A percentile compares a stretch with the other conserved stretches of the same genome.
Evolutionary conservation across 2,797 vertebrate genomes (phyloP).

Genomic region (Microctenopoma lineatum): DNA sequence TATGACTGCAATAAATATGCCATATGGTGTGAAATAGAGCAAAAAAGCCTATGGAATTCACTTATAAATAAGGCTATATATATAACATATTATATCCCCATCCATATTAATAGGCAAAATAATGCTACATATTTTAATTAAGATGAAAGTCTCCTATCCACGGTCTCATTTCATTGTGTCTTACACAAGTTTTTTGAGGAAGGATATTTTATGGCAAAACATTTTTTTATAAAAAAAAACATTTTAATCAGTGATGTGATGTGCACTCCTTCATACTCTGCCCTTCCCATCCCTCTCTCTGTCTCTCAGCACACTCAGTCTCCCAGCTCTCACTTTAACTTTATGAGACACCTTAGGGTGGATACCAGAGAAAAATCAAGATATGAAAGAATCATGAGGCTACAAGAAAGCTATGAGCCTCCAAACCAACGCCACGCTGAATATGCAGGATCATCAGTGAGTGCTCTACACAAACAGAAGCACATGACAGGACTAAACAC

Average conservation of each 20-base stretch:
- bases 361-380: conserved; percentile 55
- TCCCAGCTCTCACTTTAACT: conserved; percentile 35
- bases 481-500: not conserved
- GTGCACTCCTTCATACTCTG: conserved; percentile 11
- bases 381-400: conserved; percentile 62
- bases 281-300: conserved; percentile 12
- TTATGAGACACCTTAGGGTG: conserved; percentile 56
- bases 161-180: conserved; percentile 42
- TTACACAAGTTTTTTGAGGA: conserved; percentile 38
- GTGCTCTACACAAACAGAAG: conserved; percentile 20
- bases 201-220: conserved; percentile 29
- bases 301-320: conserved; percentile 33
- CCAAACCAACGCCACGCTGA: conserved; percentile 23
- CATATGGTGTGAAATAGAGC: conserved; percentile 22
- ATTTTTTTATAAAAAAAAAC: not conserved
- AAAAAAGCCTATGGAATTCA: conserved; percentile 25
- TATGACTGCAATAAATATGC: conserved; percentile 45
- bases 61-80: conserved; percentile 33
- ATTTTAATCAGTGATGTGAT: conserved; percentile 51
- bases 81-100: conserved; percentile 31
- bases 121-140: conserved; percentile 50
- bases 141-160: conserved; percentile 55
- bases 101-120: conserved; percentile 45
- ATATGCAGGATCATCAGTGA: conserved; percentile 20
- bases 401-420: conserved; percentile 42